A percentile compares a stretch with the other conserved stretches of the same genome.
Conservation (phyloP, 1,140 invertebrate genomes). For the Pseudachorutes palmiensis region DNA sequence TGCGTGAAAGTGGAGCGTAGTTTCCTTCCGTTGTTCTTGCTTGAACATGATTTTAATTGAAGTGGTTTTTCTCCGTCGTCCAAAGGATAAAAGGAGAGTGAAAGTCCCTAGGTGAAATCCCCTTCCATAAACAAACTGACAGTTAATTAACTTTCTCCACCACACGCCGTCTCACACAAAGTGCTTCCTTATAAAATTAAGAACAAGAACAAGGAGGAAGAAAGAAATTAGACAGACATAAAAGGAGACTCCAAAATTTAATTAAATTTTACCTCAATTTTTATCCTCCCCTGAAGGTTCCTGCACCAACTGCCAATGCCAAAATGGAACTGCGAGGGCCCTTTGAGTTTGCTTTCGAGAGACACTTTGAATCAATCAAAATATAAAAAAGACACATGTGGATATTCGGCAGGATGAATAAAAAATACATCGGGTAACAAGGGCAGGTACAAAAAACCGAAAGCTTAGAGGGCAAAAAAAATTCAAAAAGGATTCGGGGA, state of each 20-base stretch:
- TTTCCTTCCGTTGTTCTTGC: neutral
- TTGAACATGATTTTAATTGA: neutral
- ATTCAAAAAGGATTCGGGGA: too few relatives aligned
- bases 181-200: neutral
- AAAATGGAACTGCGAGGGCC: too few relatives aligned
- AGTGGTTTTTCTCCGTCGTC: neutral
- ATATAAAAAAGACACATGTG: too few relatives aligned
- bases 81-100: neutral
- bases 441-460: too few relatives aligned
- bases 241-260: neutral
- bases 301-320: too few relatives aligned
- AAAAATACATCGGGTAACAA: too few relatives aligned
- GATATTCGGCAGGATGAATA: too few relatives aligned
- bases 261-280: neutral
- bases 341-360: too few relatives aligned
- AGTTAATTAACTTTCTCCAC: constrained; percentile 2
- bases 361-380: too few relatives aligned
- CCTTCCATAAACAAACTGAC: neutral
- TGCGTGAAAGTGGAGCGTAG: neutral
- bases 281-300: too few relatives aligned
- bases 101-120: neutral
- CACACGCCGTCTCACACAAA: neutral
- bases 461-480: too few relatives aligned
- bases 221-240: neutral
- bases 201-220: too few relatives aligned